Conservation (phyloP, 2,113 vertebrate genomes). For the Hydrochoerus hydrochaeris region DNA sequence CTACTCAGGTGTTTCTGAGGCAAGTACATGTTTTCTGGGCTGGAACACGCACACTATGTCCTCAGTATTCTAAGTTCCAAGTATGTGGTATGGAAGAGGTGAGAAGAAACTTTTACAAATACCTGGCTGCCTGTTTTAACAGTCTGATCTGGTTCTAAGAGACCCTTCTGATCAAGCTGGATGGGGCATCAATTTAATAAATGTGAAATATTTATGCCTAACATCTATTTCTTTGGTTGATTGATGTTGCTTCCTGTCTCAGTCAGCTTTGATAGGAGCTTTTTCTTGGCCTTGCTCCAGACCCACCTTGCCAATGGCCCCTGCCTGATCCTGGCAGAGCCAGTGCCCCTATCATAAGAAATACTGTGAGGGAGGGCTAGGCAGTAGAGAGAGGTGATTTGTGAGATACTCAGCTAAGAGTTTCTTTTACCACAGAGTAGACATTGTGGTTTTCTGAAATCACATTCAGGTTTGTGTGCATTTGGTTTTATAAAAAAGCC, state of each 20-base stretch:
- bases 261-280: conserved; percentile 62
- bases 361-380: background rate
- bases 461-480: conserved; percentile 68
- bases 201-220: conserved; percentile 47
- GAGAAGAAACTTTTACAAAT: background rate
- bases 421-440: conserved; percentile 69
- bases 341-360: conserved; percentile 33
- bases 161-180: background rate
- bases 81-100: conserved; percentile 44
- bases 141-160: conserved; percentile 63
- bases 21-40: background rate
- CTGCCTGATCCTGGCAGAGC: conserved; percentile 70
- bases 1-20: background rate
- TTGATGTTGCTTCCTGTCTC: conserved; percentile 52
- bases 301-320: conserved; percentile 59
- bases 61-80: conserved; percentile 67
- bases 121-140: conserved; percentile 50
- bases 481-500: conserved; percentile 56
- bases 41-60: conserved; percentile 52
- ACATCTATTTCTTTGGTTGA: conserved; percentile 31
- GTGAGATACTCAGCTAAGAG: conserved; percentile 18
- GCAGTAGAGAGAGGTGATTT: background rate
- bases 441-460: conserved; percentile 67
- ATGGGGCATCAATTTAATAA: conserved; percentile 62
- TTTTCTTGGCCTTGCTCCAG: conserved; percentile 18